Conservation (phyloP, 2,113 vertebrate genomes). For the Tor tambroides region DNA sequence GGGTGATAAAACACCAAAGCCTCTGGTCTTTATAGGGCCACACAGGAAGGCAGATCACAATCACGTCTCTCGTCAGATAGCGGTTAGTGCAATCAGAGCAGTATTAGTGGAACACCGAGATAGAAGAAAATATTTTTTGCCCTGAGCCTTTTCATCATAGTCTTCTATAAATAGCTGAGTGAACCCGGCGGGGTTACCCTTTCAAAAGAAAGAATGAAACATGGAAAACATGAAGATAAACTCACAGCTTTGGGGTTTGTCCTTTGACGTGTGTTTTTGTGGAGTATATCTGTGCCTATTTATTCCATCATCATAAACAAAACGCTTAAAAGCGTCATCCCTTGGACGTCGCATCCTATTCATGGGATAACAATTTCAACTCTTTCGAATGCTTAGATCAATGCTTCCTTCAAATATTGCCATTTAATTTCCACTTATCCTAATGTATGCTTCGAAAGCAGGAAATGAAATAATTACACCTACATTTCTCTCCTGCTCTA, state of each 20-base stretch:
- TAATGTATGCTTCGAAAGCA: background rate
- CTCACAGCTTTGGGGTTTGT: constrained; percentile 5
- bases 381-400: background rate
- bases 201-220: constrained; percentile 28
- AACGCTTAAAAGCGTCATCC: background rate
- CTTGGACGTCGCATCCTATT: background rate
- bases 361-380: background rate
- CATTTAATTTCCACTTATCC: constrained; percentile 16
- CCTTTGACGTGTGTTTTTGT: background rate
- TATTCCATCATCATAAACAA: background rate
- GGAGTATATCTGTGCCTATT: background rate
- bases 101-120: constrained; percentile 1
- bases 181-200: constrained; percentile 1
- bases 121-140: constrained; percentile 23
- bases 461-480: constrained; percentile 3
- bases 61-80: constrained; percentile 13
- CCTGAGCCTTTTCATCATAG: constrained; percentile 15
- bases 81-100: constrained; percentile 13
- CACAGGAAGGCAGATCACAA: constrained; percentile 32
- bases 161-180: constrained; percentile 33
- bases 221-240: constrained; percentile 25
- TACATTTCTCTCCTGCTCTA: background rate
- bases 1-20: constrained; percentile 31
- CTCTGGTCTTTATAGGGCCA: background rate
- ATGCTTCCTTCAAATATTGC: background rate